These are phyloP conservation scores for Drosophila aldrichi DNA, from an alignment of 2,888 invertebrate species.

Conservation along the genomic window DNA sequence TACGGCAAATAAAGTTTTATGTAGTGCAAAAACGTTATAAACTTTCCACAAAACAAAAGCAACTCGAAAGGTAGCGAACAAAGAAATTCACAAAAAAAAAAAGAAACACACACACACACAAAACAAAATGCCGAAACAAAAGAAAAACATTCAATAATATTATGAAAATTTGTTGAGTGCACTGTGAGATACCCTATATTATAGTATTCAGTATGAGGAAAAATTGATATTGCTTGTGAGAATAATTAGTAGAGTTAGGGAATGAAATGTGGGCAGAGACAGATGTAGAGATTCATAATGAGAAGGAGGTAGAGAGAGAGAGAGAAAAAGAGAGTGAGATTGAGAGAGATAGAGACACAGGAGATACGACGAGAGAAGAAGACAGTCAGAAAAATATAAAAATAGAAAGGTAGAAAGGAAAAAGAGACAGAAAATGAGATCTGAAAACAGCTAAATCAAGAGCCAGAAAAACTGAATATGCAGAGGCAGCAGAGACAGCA, in stretches of 20 bases:
- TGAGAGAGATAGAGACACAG: not conserved
- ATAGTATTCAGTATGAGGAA: too few relatives aligned
- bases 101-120: not conserved
- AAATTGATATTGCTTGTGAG: not conserved
- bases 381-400: not conserved
- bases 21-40: slow-evolving; percentile 65
- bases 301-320: too few relatives aligned
- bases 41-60: slow-evolving; percentile 47
- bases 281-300: too few relatives aligned
- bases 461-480: too few relatives aligned
- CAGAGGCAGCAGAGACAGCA: not conserved
- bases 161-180: not conserved
- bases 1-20: slow-evolving; percentile 62
- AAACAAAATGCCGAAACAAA: slow-evolving; percentile 6
- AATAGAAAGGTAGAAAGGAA: too few relatives aligned
- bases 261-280: not conserved
- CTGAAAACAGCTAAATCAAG: not conserved
- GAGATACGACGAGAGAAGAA: not conserved
- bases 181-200: slow-evolving; percentile 24
- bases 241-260: not conserved
- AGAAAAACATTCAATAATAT: slow-evolving; percentile 38
- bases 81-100: slow-evolving; percentile 2
- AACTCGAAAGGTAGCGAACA: slow-evolving; percentile 38
- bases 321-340: not conserved
- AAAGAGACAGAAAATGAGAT: not conserved